These are phyloP conservation scores for Apamea anceps DNA, from an alignment of 2,888 invertebrate species.

Conservation along the genomic window DNA sequence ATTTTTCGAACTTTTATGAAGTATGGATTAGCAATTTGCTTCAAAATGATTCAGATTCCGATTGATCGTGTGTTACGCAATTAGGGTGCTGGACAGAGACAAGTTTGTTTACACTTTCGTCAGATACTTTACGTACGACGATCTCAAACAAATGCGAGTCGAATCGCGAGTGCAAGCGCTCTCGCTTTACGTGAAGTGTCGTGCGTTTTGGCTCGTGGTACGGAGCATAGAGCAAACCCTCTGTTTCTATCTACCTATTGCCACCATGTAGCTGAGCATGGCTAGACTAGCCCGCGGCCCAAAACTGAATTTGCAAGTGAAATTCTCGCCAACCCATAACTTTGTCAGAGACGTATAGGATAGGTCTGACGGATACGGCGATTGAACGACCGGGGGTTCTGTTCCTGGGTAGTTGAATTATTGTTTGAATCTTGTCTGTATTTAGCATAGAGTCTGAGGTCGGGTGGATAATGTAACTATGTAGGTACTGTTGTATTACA, in stretches of 20 bases:
- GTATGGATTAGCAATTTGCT: no score
- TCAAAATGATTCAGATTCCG: no score
- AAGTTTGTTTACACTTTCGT: background rate
- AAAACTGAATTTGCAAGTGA: slow-evolving; percentile 69
- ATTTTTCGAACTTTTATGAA: no score
- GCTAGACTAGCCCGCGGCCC: slow-evolving; percentile 55
- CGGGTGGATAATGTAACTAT: background rate
- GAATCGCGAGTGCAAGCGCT: no score
- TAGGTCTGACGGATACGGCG: slow-evolving; percentile 37
- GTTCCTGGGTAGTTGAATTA: slow-evolving; percentile 40
- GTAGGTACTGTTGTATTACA: background rate
- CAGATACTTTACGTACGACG: background rate
- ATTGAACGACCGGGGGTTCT: slow-evolving; percentile 44
- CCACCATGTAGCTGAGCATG: slow-evolving; percentile 12
- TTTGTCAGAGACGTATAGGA: slow-evolving; percentile 53
- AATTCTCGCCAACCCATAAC: slow-evolving; percentile 63
- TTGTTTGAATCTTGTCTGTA: slow-evolving; percentile 34
- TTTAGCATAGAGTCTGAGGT: slow-evolving; percentile 40
- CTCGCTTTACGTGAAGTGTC: background rate
- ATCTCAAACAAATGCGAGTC: background rate
- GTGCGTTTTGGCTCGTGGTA: background rate
- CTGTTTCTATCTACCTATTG: background rate
- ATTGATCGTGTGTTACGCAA: no score
- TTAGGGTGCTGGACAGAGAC: no score
- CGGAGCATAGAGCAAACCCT: background rate